Evolutionary conservation across 1,140 invertebrate genomes (phyloP).

Genomic region (Lethrus apterus): DNA sequence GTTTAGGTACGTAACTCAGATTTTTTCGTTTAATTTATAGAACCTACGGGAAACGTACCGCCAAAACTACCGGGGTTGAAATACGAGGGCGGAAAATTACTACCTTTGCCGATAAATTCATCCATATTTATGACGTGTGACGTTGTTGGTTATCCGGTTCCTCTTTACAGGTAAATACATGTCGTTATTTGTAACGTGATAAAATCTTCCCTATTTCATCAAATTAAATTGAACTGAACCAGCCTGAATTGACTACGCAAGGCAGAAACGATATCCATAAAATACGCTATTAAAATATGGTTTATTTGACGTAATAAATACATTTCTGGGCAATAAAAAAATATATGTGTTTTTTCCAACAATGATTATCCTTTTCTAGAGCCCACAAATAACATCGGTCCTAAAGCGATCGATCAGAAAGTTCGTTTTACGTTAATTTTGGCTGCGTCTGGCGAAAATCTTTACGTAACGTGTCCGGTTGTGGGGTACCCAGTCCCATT

Average conservation of each 20-base stretch:
- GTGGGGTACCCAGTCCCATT: slow-evolving; percentile 57
- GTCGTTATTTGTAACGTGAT: too few relatives aligned
- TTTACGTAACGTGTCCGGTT: slow-evolving; percentile 55
- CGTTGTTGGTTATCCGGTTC: slow-evolving; percentile 51
- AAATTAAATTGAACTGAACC: too few relatives aligned
- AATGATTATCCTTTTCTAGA: too few relatives aligned
- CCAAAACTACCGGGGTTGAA: slow-evolving; percentile 55
- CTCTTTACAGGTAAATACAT: slow-evolving; percentile 47
- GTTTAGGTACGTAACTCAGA: slow-evolving; percentile 5
- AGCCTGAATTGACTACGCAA: too few relatives aligned
- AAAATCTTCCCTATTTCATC: too few relatives aligned
- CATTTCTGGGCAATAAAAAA: too few relatives aligned
- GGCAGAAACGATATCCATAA: too few relatives aligned
- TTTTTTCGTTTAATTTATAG: slow-evolving; percentile 39
- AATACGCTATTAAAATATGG: too few relatives aligned
- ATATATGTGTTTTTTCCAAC: too few relatives aligned
- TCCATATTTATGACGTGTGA: slow-evolving; percentile 48
- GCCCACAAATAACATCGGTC: slow-evolving; percentile 59
- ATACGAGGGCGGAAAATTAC: slow-evolving; percentile 54
- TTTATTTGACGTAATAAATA: too few relatives aligned
- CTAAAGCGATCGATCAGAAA: slow-evolving; percentile 40
- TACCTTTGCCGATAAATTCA: slow-evolving; percentile 21
- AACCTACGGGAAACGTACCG: slow-evolving; percentile 59
- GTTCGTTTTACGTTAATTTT: slow-evolving; percentile 30
- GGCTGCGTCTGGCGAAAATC: slow-evolving; percentile 34